Conservation (phyloP, 2,888 invertebrate species). For the Hemicrepidius hirtus region DNA sequence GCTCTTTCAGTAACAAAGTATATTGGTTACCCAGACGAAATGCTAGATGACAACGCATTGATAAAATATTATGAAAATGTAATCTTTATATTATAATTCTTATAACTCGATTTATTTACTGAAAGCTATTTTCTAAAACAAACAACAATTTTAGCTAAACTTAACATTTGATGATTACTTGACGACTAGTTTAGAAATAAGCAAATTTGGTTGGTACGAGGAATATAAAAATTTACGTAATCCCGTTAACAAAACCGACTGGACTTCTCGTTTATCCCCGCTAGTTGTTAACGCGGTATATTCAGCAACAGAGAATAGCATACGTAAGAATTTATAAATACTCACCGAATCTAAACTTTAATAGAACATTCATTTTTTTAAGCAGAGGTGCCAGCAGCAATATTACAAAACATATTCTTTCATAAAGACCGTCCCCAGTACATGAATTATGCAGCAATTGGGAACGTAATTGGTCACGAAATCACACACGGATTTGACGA, state of each 20-base stretch:
- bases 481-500: conserved; percentile 87
- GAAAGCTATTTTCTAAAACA: no score
- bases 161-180: neutral
- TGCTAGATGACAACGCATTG: neutral
- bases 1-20: neutral
- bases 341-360: neutral
- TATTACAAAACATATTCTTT: conserved; percentile 91
- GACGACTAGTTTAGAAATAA: neutral
- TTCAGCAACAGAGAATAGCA: conserved; percentile 74
- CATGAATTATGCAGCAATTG: conserved; percentile 90
- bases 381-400: conserved; percentile 91
- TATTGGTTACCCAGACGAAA: neutral
- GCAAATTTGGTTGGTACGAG: neutral
- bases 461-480: conserved; percentile 90
- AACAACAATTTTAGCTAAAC: neutral
- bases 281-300: conserved; percentile 76
- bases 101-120: no score
- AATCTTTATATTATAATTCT: no score
- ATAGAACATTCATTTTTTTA: neutral
- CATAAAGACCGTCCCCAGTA: conserved; percentile 87
- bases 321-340: conserved; percentile 71
- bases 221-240: neutral
- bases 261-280: conserved; percentile 73
- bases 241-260: conserved; percentile 74
- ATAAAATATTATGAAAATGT: neutral